These are phyloP conservation scores for Colaptes auratus DNA, from an alignment of 2,113 vertebrate species.

Conservation along the genomic window DNA sequence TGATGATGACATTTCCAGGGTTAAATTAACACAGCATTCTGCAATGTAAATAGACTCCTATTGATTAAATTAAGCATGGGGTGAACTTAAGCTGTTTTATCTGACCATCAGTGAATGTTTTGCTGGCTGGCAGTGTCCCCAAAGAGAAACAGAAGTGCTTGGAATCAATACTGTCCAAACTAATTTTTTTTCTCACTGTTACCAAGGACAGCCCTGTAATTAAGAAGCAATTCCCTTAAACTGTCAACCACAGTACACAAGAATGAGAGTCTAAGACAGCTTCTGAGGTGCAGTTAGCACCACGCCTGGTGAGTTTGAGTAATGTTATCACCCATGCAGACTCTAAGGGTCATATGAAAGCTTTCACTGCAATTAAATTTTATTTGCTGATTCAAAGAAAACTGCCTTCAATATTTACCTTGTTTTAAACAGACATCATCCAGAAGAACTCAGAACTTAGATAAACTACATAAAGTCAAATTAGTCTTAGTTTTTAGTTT, in stretches of 20 bases:
- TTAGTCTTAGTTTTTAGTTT: neutral
- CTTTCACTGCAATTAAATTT: neutral
- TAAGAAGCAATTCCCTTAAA: constrained; percentile 83
- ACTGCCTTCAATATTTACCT: neutral
- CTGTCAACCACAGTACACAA: constrained; percentile 56
- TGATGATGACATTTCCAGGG: constrained; percentile 73
- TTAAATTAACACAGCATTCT: constrained; percentile 78
- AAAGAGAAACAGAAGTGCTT: constrained; percentile 80
- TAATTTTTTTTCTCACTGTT: constrained; percentile 74
- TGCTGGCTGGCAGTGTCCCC: constrained; percentile 75
- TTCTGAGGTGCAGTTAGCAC: neutral
- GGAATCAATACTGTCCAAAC: constrained; percentile 85
- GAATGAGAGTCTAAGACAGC: constrained; percentile 40
- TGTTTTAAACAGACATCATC: neutral
- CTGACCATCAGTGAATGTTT: constrained; percentile 73
- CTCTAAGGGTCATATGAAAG: neutral
- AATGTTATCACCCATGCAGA: neutral
- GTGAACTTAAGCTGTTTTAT: constrained; percentile 76
- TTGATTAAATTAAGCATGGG: constrained; percentile 80
- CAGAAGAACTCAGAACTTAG: neutral
- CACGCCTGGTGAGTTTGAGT: neutral
- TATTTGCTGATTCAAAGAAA: neutral
- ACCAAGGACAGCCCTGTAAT: constrained; percentile 83
- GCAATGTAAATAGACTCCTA: constrained; percentile 80
- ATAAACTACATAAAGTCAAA: neutral